These are phyloP conservation scores for Oryzias sinensis DNA, from an alignment of 2,797 vertebrate species.

Conservation along the genomic window DNA sequence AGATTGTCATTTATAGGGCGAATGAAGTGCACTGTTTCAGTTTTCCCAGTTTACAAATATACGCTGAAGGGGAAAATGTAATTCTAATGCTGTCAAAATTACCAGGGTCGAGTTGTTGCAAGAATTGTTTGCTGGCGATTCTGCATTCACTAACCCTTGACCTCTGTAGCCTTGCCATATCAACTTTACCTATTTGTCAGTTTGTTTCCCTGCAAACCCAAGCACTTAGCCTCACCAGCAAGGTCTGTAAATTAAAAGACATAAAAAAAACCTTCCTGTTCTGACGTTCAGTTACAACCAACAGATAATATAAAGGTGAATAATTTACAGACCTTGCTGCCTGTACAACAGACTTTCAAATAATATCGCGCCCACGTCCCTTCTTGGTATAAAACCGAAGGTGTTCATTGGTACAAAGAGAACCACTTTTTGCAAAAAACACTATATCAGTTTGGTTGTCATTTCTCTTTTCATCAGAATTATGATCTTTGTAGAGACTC, in stretches of 20 bases:
- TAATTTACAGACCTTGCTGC: conserved; percentile 54
- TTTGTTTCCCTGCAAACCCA: conserved; percentile 48
- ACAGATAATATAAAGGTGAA: conserved; percentile 12
- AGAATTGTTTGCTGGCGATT: conserved; percentile 83
- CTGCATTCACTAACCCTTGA: conserved; percentile 75
- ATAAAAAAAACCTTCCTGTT: no score
- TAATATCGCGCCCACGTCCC: conserved; percentile 80
- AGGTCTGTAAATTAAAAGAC: conserved; percentile 46
- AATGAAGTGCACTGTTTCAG: conserved; percentile 95
- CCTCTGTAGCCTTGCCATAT: conserved; percentile 54
- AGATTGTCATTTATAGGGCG: conserved; percentile 88
- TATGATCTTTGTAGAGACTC: conserved; percentile 93
- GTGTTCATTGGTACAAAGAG: conserved; percentile 4
- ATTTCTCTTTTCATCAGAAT: conserved; percentile 87
- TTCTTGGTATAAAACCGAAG: no score
- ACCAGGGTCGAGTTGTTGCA: conserved; percentile 81
- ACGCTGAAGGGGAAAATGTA: conserved; percentile 84
- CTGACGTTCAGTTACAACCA: conserved; percentile 10
- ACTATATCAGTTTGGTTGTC: conserved; percentile 89
- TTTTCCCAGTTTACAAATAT: conserved; percentile 98
- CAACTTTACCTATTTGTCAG: conserved; percentile 58
- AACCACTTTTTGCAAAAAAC: conserved; percentile 87
- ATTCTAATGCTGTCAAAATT: conserved; percentile 82
- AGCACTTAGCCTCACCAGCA: conserved; percentile 67
- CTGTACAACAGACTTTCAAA: conserved; percentile 83